Conservation (phyloP, 2,113 vertebrate species). For the Psilopsiagon aurifrons region DNA sequence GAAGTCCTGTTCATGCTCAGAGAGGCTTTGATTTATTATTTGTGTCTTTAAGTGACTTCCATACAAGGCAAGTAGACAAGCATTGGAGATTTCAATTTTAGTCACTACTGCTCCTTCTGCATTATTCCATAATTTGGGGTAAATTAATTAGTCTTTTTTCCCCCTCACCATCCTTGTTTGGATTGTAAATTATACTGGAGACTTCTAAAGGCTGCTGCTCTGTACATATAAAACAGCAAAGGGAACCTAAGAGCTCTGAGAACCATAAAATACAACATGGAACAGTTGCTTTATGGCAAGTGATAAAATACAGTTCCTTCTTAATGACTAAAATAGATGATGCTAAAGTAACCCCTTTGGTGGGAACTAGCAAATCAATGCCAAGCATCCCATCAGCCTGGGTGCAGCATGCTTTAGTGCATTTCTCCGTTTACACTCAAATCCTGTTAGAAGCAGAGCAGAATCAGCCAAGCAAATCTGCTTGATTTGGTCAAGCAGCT, state of each 20-base stretch:
- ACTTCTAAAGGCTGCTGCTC: not conserved
- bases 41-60: not conserved
- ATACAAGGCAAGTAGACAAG: not conserved
- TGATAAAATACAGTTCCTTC: not conserved
- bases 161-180: not conserved
- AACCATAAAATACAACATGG: not conserved
- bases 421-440: accelerated
- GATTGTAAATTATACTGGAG: not conserved
- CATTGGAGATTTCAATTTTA: not conserved
- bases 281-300: not conserved
- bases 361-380: no score
- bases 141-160: not conserved
- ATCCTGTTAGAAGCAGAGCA: not conserved
- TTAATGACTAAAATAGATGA: not conserved
- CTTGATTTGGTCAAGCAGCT: not conserved
- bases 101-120: not conserved
- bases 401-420: accelerated
- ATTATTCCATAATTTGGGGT: not conserved
- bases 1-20: not conserved
- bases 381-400: no score
- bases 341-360: accelerated
- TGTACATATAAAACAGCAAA: not conserved
- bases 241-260: not conserved
- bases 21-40: not conserved
- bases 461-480: not conserved